Percentiles rank a stretch among this genome's conserved stretches.
Conservation (phyloP, 2,888 invertebrate species). For the Andrena praecox region DNA sequence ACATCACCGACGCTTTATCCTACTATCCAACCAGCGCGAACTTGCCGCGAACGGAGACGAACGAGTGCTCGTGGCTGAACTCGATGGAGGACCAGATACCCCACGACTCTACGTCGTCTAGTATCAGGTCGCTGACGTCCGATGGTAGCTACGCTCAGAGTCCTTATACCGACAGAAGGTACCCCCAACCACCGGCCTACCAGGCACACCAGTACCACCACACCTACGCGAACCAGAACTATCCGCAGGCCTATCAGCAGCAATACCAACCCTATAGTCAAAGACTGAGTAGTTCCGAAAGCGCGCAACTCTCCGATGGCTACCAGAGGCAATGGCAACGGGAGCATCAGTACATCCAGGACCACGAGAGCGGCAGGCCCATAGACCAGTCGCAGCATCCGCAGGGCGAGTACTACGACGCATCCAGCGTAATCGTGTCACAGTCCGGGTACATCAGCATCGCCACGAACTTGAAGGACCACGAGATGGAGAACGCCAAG, state of each 20-base stretch:
- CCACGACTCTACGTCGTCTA: constrained; percentile 87
- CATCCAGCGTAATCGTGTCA: constrained; percentile 89
- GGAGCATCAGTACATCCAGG: constrained; percentile 79
- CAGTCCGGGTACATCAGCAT: constrained; percentile 93
- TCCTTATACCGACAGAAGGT: constrained; percentile 79
- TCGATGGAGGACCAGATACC: constrained; percentile 86
- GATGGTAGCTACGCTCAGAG: constrained; percentile 81
- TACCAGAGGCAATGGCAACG: constrained; percentile 81
- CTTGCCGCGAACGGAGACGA: constrained; percentile 86
- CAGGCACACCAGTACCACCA: constrained; percentile 81
- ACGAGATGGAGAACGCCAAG: constrained; percentile 85
- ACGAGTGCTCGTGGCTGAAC: constrained; percentile 88
- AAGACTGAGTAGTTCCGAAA: constrained; percentile 73
- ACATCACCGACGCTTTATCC: constrained; percentile 91
- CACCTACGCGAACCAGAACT: constrained; percentile 79
- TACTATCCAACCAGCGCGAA: constrained; percentile 92
- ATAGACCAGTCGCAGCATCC: constrained; percentile 75
- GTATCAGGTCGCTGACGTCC: constrained; percentile 80
- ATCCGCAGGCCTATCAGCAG: constrained; percentile 80
- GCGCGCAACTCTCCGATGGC: constrained; percentile 78
- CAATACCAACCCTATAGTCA: constrained; percentile 81
- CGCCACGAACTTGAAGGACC: constrained; percentile 88
- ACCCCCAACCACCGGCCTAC: constrained; percentile 82
- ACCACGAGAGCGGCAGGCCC: constrained; percentile 73
- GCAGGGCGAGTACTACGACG: constrained; percentile 85